Percentiles rank a stretch among this genome's conserved stretches.
These are phyloP conservation scores for Squalus acanthias DNA, from an alignment of 2,797 vertebrate genomes.

Conservation along the genomic window DNA sequence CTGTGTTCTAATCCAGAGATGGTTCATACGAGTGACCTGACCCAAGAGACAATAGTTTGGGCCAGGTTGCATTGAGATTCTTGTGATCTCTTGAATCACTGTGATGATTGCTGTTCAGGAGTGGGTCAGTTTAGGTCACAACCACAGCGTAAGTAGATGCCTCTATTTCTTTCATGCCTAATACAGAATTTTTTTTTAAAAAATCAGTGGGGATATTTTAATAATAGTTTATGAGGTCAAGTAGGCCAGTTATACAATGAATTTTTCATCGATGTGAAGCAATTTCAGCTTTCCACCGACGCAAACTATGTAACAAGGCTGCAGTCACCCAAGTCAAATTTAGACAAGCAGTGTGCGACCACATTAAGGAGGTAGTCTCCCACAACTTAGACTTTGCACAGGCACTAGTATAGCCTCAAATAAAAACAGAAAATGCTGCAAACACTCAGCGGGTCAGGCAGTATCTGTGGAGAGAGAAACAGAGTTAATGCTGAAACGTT, in stretches of 20 bases:
- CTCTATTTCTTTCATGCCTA: background rate
- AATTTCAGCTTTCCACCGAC: background rate
- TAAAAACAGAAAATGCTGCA: background rate
- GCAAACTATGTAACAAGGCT: background rate
- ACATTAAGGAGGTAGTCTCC: background rate
- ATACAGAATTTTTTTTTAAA: background rate
- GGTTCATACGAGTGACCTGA: slow-evolving; percentile 35
- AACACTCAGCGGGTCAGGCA: background rate
- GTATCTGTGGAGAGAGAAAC: background rate
- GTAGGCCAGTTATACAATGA: background rate
- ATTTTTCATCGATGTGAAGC: background rate
- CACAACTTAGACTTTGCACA: background rate
- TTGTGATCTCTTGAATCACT: slow-evolving; percentile 6
- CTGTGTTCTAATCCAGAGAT: slow-evolving; percentile 26
- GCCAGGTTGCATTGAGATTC: slow-evolving; percentile 33
- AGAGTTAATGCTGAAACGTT: background rate
- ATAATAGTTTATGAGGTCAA: slow-evolving; percentile 28
- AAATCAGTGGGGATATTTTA: slow-evolving; percentile 35
- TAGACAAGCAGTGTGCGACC: background rate
- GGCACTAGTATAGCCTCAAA: background rate
- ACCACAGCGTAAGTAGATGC: slow-evolving; percentile 12
- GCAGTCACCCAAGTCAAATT: background rate
- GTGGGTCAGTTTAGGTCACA: background rate
- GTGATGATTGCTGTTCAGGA: slow-evolving; percentile 30
- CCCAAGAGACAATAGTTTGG: slow-evolving; percentile 30